Percentiles rank a stretch among this genome's conserved stretches.
Evolutionary conservation across 92 coral and sea anemone species (phyloP).

Genomic region (Epizoanthus fatuus): DNA sequence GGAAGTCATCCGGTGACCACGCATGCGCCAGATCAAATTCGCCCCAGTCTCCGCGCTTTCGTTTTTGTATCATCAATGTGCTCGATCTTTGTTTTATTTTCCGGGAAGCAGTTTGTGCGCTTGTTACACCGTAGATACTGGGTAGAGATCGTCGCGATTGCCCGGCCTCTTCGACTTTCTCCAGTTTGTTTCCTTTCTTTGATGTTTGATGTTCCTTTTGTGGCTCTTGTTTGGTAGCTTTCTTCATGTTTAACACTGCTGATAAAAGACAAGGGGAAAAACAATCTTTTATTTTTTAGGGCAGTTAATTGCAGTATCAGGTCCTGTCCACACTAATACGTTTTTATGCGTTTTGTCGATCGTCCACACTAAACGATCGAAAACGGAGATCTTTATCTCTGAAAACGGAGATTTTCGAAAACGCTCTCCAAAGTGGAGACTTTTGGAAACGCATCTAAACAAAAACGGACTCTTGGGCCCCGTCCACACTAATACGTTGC

Average conservation of each 20-base stretch:
- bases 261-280: not conserved
- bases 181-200: constrained; percentile 11
- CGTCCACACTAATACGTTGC: too few species aligned
- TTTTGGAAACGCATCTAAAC: too few species aligned
- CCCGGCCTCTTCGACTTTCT: constrained; percentile 14
- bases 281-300: not conserved
- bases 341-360: too few species aligned
- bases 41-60: constrained; percentile 93
- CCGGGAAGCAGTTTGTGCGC: constrained; percentile 74
- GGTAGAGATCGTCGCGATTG: constrained; percentile 33
- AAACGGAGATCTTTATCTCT: too few species aligned
- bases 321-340: too few species aligned
- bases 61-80: constrained; percentile 61
- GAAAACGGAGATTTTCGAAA: too few species aligned
- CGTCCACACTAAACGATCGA: too few species aligned
- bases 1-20: constrained; percentile 92
- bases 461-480: too few species aligned
- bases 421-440: too few species aligned
- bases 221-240: not conserved
- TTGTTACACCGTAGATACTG: constrained; percentile 74
- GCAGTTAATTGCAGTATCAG: too few species aligned
- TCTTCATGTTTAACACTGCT: constrained; percentile 1
- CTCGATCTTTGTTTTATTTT: constrained; percentile 73
- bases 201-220: constrained; percentile 4
- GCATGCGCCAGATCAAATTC: constrained; percentile 91